Evolutionary conservation across 2,888 invertebrate genomes (phyloP).

Genomic region (Lithophane ornitopus): DNA sequence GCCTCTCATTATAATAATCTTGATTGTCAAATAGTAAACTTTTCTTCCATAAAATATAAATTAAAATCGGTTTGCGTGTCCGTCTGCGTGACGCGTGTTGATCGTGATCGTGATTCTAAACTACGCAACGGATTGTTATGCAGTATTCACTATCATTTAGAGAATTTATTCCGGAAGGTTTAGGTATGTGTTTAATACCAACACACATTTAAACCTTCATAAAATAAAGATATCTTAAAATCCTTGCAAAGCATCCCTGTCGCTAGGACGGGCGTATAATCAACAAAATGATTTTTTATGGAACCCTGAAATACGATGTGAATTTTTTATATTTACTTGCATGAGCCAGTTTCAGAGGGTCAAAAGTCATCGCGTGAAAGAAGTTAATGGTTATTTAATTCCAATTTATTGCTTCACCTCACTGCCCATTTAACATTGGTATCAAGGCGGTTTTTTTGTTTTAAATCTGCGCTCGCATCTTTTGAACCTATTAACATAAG

Average conservation of each 20-base stretch:
- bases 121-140: neutral
- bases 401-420: neutral
- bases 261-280: neutral
- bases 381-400: conserved; percentile 1
- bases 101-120: too few relatives aligned
- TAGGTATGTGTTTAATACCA: too few relatives aligned
- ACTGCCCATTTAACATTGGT: neutral
- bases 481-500: neutral
- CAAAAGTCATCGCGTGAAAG: neutral
- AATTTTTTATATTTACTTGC: neutral
- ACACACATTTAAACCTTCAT: too few relatives aligned
- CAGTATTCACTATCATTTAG: neutral
- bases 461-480: neutral
- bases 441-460: conserved; percentile 1
- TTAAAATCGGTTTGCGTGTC: neutral
- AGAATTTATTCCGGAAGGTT: neutral
- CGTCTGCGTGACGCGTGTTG: neutral
- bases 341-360: neutral
- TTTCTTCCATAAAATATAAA: neutral
- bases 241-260: neutral
- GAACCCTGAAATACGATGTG: neutral
- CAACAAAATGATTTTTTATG: neutral
- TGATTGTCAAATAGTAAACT: neutral
- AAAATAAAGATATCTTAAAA: neutral
- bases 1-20: neutral